Evolutionary conservation across 2,113 vertebrate genomes (phyloP).

Genomic region (Piprites chloris): DNA sequence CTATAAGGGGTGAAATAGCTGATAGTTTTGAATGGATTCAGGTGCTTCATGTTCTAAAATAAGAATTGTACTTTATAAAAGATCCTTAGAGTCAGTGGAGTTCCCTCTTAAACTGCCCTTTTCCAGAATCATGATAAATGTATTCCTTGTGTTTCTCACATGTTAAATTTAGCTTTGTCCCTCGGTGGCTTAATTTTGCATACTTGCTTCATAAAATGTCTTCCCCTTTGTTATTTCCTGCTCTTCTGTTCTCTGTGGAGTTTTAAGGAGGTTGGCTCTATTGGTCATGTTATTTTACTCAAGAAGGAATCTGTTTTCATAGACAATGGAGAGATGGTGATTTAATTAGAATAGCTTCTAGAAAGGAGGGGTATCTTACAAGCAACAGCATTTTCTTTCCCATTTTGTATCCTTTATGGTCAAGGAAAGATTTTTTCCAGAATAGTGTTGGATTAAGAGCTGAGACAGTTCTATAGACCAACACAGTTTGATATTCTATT

Average conservation of each 20-base stretch:
- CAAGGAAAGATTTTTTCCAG: neutral
- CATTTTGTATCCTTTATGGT: neutral
- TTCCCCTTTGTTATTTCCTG: neutral
- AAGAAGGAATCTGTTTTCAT: neutral
- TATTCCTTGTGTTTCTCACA: neutral
- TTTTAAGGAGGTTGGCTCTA: neutral
- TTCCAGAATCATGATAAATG: neutral
- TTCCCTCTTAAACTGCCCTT: neutral
- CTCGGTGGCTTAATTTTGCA: neutral
- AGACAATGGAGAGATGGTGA: neutral
- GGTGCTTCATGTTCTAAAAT: neutral
- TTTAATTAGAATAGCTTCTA: neutral
- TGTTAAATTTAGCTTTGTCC: conserved; percentile 5
- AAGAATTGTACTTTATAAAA: neutral
- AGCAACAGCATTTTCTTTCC: neutral
- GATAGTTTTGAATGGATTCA: neutral
- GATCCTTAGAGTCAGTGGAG: neutral
- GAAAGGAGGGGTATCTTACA: neutral
- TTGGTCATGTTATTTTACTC: neutral
- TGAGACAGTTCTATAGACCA: neutral
- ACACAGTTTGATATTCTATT: neutral
- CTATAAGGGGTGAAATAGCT: neutral
- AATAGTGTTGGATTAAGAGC: neutral
- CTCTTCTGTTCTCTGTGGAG: neutral
- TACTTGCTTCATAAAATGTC: neutral